phyloP scores from a whole-genome alignment of 2,113 vertebrate species.

The Anser cygnoides region DNA sequence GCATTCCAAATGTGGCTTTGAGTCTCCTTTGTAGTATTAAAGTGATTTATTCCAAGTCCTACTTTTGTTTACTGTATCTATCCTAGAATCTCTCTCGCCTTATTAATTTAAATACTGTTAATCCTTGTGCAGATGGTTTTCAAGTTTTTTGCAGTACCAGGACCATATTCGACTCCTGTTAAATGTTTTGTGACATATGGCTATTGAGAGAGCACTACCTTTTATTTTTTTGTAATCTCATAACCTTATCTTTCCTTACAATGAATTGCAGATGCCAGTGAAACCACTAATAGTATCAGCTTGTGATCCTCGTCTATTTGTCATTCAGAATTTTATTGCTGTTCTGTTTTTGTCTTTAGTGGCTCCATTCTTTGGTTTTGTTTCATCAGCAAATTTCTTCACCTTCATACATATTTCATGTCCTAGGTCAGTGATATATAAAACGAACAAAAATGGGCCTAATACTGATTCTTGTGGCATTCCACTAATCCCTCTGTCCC shows the following conservation, averaged over 20 bases:
- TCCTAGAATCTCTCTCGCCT: not conserved
- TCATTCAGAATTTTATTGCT: conserved; percentile 68
- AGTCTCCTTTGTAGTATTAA: not conserved
- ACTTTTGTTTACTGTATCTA: conserved; percentile 10
- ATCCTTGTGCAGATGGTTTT: conserved; percentile 17
- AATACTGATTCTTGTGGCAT: conserved; percentile 38
- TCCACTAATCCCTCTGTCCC: conserved; percentile 54
- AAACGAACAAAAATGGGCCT: conserved; percentile 55
- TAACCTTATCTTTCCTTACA: conserved; percentile 38
- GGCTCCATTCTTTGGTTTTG: conserved; percentile 49
- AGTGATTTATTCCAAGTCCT: conserved; percentile 12
- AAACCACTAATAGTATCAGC: conserved; percentile 45
- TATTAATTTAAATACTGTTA: conserved; percentile 37
- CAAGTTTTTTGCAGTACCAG: not conserved
- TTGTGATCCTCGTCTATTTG: conserved; percentile 54
- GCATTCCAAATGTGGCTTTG: not conserved
- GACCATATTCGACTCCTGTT: not conserved
- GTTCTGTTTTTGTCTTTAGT: conserved; percentile 54
- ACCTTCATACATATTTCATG: conserved; percentile 72
- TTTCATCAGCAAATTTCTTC: conserved; percentile 73
- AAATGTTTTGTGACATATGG: not conserved
- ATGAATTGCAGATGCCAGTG: conserved; percentile 50
- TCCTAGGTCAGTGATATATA: conserved; percentile 57
- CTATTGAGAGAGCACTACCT: not conserved
- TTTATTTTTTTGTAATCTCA: not conserved